Evolutionary conservation across 2,888 invertebrate genomes (phyloP), one percentile per base, ranked within the genome.

Genomic region (Rhabditoides inermis): DNA sequence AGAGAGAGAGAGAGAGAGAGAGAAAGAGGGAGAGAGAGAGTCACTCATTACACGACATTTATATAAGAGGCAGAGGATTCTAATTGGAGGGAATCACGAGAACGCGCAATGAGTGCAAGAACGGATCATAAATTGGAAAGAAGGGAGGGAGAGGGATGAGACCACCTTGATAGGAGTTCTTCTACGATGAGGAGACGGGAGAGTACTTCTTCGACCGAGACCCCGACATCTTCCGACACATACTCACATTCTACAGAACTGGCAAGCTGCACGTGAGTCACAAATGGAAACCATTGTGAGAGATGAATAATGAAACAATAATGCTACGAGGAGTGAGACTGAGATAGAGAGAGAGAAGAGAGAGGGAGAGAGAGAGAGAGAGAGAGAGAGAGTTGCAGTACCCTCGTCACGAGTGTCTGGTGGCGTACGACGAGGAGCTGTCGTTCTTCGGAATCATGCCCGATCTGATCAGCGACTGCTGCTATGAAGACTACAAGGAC

Each of bases 151-250:
- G 44, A 32, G 32, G 7, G n/a, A 12, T 27, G 30, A 39, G 23
- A 28, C 18, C 18, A 45, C 12, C 3, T 12, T 50, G 56, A 22
- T 41, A 91, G 55, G 98, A 98, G 79, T 99, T 98, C 83, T 99
- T 98, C 81, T 98, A 90, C 81, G 95, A 98, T 80, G 95, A 98
- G 78, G 94, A 94, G 75, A 86, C 67, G 30, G 70, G 70, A 23
- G 95, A 99, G 78, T 99, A 95, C 79, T 99, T 98, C 82, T 99
- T 99, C 81, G 98, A 99, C 81, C 85, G 98, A 76, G 98, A 99
- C 80, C 98, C 98, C 41, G 95, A 95, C 77, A 88, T 94, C 74
- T 98, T 98, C 81, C 85, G 95, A 58, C 92, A 98, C 79, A 94
- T 98, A 78, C 84, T 98, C 63, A 95, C 94, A 78, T 98, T 95